Conservation (phyloP, 2,113 vertebrate species). For the Oncorhynchus mykiss region DNA sequence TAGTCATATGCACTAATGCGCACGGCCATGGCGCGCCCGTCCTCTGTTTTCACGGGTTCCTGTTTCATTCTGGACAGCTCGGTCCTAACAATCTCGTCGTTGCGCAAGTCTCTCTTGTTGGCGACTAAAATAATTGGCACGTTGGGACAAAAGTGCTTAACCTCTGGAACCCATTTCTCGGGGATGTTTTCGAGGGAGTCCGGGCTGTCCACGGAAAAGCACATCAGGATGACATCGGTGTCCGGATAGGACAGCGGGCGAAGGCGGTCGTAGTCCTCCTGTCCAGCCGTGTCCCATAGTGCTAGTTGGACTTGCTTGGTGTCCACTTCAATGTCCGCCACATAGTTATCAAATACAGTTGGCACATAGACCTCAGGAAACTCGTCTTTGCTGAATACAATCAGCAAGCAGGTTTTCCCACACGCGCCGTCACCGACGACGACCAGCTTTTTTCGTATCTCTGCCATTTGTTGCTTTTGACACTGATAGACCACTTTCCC, state of each 20-base stretch:
- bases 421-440: slow-evolving; percentile 93
- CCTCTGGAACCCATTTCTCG: slow-evolving; percentile 97
- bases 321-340: slow-evolving; percentile 98
- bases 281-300: slow-evolving; percentile 95
- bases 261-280: slow-evolving; percentile 87
- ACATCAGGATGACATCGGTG: slow-evolving; percentile 98
- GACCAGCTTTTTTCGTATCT: slow-evolving; percentile 95
- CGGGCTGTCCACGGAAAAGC: slow-evolving; percentile 97
- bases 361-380: slow-evolving; percentile 97
- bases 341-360: slow-evolving; percentile 97
- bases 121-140: slow-evolving; percentile 96
- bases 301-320: slow-evolving; percentile 94
- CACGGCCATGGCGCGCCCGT: slow-evolving; percentile 84
- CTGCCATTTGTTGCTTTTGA: slow-evolving; percentile 74
- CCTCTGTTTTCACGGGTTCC: slow-evolving; percentile 83
- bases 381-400: slow-evolving; percentile 97
- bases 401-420: slow-evolving; percentile 92
- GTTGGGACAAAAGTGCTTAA: slow-evolving; percentile 96
- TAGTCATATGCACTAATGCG: slow-evolving; percentile 96
- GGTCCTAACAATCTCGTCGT: slow-evolving; percentile 88
- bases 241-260: slow-evolving; percentile 97
- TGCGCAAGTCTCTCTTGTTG: slow-evolving; percentile 96
- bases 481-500: not conserved
- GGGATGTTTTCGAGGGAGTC: slow-evolving; percentile 97
- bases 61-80: slow-evolving; percentile 93